Evolutionary conservation across 1,140 invertebrate genomes (phyloP).

Genomic region (Drosophila bifasciata): DNA sequence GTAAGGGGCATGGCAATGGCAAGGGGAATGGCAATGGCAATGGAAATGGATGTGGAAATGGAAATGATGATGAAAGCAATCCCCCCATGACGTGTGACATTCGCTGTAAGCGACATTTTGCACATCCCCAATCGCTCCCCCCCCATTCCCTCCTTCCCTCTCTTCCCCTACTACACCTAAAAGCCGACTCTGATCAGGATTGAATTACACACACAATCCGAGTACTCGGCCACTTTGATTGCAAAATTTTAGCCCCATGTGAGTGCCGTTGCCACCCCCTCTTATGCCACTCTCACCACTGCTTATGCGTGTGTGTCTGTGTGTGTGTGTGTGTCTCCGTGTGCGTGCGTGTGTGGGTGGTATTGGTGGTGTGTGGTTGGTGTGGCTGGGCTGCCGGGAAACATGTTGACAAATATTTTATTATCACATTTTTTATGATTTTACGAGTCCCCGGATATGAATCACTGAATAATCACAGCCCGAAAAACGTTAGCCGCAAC

Average conservation of each 20-base stretch:
- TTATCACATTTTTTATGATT: slow-evolving; percentile 82
- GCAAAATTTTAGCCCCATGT: slow-evolving; percentile 54
- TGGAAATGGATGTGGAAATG: slow-evolving; percentile 1
- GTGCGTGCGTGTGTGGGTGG: neutral
- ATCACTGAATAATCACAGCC: slow-evolving; percentile 65
- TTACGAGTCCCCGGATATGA: slow-evolving; percentile 82
- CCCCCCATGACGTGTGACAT: slow-evolving; percentile 74
- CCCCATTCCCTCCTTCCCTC: too few relatives aligned
- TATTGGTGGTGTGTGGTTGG: slow-evolving; percentile 1
- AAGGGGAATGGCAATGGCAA: neutral
- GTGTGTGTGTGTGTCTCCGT: slow-evolving; percentile 5
- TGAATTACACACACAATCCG: slow-evolving; percentile 81
- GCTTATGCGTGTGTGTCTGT: neutral
- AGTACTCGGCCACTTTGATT: slow-evolving; percentile 79
- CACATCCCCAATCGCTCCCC: slow-evolving; percentile 6
- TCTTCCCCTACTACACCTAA: too few relatives aligned
- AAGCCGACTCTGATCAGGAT: slow-evolving; percentile 64
- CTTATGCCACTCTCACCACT: neutral
- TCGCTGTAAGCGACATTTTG: slow-evolving; percentile 80
- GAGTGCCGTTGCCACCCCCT: slow-evolving; percentile 1
- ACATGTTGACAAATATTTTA: slow-evolving; percentile 81
- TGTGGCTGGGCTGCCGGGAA: slow-evolving; percentile 38
- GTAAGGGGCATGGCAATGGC: slow-evolving; percentile 8
- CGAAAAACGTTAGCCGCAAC: slow-evolving; percentile 53
- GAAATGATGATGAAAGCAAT: slow-evolving; percentile 68